phyloP scores from a whole-genome alignment of 2,113 vertebrate species.

The Nycticebus coucang region DNA sequence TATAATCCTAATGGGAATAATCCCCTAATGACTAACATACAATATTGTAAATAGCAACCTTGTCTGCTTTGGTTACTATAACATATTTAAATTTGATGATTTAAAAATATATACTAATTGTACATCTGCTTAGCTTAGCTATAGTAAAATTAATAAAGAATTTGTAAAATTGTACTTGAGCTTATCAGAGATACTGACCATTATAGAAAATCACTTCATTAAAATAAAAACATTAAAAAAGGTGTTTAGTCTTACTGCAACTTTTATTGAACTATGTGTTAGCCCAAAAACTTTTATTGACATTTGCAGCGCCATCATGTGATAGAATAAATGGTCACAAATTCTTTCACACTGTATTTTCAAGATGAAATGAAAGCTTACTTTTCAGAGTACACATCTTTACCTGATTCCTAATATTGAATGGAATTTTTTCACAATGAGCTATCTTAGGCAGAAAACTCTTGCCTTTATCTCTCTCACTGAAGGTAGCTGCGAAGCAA shows the following conservation, averaged over 20 bases:
- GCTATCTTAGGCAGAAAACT: too few relatives aligned
- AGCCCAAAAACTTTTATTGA: not conserved
- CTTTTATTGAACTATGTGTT: not conserved
- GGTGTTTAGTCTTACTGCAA: not conserved
- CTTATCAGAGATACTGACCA: not conserved
- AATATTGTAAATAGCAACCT: not conserved
- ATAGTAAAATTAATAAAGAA: not conserved
- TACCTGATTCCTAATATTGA: too few relatives aligned
- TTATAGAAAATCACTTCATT: not conserved
- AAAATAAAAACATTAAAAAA: conserved; percentile 23
- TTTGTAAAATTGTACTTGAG: not conserved
- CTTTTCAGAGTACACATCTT: too few relatives aligned
- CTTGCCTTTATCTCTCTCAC: too few relatives aligned
- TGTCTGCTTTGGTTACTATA: not conserved
- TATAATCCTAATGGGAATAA: not conserved
- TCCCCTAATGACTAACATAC: not conserved
- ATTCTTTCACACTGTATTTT: not conserved
- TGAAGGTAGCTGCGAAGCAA: too few relatives aligned
- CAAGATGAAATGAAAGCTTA: too few relatives aligned
- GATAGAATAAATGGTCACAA: not conserved
- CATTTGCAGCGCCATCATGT: not conserved
- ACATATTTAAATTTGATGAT: not conserved
- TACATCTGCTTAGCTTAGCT: not conserved
- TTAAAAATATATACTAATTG: conserved; percentile 31
- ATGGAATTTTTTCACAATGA: too few relatives aligned